Evolutionary conservation across 2,888 invertebrate species (phyloP), one percentile per base, ranked within the genome.

Genomic region (Calameuta filiformis): DNA sequence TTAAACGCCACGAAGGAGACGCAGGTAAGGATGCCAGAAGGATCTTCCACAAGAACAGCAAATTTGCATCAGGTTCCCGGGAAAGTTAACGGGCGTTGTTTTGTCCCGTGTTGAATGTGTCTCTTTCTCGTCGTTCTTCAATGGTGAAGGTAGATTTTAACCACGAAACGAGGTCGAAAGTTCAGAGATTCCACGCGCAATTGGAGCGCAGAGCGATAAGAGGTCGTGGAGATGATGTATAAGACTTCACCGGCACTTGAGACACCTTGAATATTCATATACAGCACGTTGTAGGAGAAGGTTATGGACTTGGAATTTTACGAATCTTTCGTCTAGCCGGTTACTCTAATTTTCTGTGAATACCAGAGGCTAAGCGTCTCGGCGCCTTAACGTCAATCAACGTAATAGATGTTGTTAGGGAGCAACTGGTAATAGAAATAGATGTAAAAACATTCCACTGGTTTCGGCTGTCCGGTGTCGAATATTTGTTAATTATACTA

Each of bases 1-100:
- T 83, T 90, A 73, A 91, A 90, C 79, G 86, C 86, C 35, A 88
- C 91, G 73, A 90, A 89, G 81, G 91, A 89, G 80, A 89, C 88
- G n/a, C 90, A 90, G 88, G 91, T 91, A 85, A 88, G 56, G 75
- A 75, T 56, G 75, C 15, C 35, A 71, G 33, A 35, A 74, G 11
- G 37, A 30, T 34, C 34, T 34, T 71, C 71, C 30, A 34, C 12
- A 71, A 34, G 15, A 34, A 71, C 23, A 34, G 34, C 2, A 73
- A 73, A 71, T 37, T 34, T 56, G 40, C 35, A 76, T 76, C 71
- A 33, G 71, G 35, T 56, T 73, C 75, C 75, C 74, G 76, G 35
- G 75, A 76, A 73, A 69, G 76, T 79, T 15, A 68, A 37, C 76
- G 78, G 80, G 76, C 78, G 75, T 71, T 76, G 74, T 76, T 68